Conservation (phyloP, 2,113 vertebrate species). For the Leptobrachium ailaonicum region DNA sequence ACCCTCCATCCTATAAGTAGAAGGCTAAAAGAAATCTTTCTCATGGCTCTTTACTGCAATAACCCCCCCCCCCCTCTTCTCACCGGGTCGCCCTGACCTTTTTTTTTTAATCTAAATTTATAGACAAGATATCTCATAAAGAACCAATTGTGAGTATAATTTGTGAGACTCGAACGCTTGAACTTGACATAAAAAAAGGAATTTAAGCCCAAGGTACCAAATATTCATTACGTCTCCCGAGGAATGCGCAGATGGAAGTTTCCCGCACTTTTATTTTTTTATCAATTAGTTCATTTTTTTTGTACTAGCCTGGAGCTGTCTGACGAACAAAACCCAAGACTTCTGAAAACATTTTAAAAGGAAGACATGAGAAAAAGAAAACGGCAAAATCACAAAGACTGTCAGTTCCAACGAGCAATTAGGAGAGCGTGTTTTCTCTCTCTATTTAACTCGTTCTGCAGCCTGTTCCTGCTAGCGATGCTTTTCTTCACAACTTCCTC, state of each 20-base stretch:
- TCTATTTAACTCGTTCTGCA: conserved; percentile 63
- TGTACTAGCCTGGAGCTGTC: conserved; percentile 66
- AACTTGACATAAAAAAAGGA: conserved; percentile 66
- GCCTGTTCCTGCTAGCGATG: conserved; percentile 64
- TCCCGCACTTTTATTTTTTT: conserved; percentile 57
- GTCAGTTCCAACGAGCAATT: conserved; percentile 72
- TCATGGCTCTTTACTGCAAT: conserved; percentile 38
- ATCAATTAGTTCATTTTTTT: conserved; percentile 70
- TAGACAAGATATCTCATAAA: conserved; percentile 61
- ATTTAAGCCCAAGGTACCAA: conserved; percentile 60
- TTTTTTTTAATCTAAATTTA: conserved; percentile 52
- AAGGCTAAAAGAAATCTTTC: conserved; percentile 6
- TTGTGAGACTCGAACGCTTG: conserved; percentile 59
- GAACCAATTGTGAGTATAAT: conserved; percentile 17
- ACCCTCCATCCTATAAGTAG: conserved; percentile 44
- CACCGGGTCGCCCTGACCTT: conserved; percentile 53
- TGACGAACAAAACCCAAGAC: conserved; percentile 64
- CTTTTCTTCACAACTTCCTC: conserved; percentile 68
- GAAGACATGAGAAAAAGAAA: conserved; percentile 59
- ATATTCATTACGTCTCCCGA: conserved; percentile 67
- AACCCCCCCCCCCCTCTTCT: conserved; percentile 4
- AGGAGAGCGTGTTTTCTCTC: conserved; percentile 68
- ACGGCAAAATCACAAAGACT: conserved; percentile 58
- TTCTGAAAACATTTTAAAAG: conserved; percentile 63
- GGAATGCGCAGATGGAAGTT: conserved; percentile 65